Evolutionary conservation across 2,888 invertebrate genomes (phyloP).

Genomic region (Eulithis prunata): DNA sequence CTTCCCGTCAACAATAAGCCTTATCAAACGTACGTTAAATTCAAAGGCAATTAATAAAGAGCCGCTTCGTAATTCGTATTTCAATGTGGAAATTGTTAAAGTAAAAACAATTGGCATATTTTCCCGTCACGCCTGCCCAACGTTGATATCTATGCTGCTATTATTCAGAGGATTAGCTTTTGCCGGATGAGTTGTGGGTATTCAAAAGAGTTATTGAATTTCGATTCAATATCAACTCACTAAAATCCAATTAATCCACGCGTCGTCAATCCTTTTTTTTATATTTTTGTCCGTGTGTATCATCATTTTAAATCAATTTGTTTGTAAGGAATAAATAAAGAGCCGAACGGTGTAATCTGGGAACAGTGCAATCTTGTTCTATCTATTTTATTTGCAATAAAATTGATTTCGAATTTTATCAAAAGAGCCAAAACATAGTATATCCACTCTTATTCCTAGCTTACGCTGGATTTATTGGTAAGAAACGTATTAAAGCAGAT

Average conservation of each 20-base stretch:
- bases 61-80: conserved; percentile 50
- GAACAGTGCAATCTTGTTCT: too few relatives aligned
- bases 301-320: background rate
- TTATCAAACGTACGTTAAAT: background rate
- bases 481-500: too few relatives aligned
- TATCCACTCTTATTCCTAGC: too few relatives aligned
- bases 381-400: too few relatives aligned
- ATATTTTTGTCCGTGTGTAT: background rate
- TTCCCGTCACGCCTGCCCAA: conserved; percentile 72
- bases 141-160: conserved; percentile 79
- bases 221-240: conserved; percentile 58
- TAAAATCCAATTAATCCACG: conserved; percentile 46
- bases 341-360: too few relatives aligned
- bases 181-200: conserved; percentile 76
- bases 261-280: conserved; percentile 6
- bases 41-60: background rate
- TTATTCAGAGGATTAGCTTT: conserved; percentile 82
- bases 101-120: conserved; percentile 60
- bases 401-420: too few relatives aligned
- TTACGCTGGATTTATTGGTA: too few relatives aligned
- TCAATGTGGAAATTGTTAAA: conserved; percentile 55
- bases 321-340: too few relatives aligned
- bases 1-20: background rate
- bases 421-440: too few relatives aligned
- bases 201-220: conserved; percentile 81